phyloP scores from a whole-genome alignment of 2,888 invertebrate genomes.

The Smittia sp. region DNA sequence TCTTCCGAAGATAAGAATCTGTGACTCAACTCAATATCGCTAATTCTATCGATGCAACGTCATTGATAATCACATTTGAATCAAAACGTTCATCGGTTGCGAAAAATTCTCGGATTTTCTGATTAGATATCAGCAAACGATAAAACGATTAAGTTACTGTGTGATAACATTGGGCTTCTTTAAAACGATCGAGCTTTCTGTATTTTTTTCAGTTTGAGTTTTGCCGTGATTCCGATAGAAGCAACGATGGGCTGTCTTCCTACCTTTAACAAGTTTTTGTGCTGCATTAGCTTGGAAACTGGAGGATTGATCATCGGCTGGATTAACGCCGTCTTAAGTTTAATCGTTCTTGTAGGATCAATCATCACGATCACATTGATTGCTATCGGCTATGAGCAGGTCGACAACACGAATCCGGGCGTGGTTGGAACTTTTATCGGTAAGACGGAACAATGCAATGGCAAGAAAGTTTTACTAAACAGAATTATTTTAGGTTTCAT shows the following conservation, averaged over 20 bases:
- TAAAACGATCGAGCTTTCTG: not conserved
- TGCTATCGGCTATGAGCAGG: not conserved
- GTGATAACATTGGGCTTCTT: not conserved
- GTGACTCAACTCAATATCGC: not conserved
- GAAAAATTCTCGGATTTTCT: not conserved
- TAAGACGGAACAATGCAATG: too few relatives aligned
- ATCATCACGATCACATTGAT: not conserved
- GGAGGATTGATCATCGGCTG: slow-evolving; percentile 26
- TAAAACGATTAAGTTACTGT: not conserved
- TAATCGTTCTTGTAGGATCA: not conserved
- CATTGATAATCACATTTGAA: not conserved
- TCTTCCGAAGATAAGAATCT: too few relatives aligned
- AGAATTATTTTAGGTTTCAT: not conserved
- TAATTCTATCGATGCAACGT: not conserved
- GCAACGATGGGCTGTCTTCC: not conserved
- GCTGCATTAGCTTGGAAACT: not conserved
- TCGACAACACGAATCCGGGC: not conserved
- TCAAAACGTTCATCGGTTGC: not conserved
- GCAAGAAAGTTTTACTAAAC: too few relatives aligned
- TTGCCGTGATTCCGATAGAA: not conserved
- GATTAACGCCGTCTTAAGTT: not conserved
- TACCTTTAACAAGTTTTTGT: not conserved
- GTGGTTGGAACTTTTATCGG: not conserved
- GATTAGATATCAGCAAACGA: not conserved
- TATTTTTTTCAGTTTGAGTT: not conserved